Percentiles rank a stretch among this genome's conserved stretches.
Evolutionary conservation across 1,140 invertebrate species (phyloP).

Genomic region (Drosophila dunni): DNA sequence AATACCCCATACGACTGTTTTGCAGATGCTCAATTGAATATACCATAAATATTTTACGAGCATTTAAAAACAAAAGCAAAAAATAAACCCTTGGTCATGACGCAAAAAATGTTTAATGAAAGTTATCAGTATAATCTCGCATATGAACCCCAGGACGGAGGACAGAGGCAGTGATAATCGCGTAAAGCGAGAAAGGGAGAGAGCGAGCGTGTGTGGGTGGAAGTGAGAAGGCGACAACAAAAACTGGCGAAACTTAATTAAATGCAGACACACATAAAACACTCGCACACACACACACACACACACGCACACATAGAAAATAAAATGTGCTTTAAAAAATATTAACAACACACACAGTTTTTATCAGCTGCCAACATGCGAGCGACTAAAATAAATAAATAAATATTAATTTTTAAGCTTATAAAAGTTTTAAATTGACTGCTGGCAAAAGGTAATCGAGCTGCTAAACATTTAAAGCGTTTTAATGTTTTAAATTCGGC

Average conservation of each 20-base stretch:
- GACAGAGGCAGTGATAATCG: conserved; percentile 14
- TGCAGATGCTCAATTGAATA: conserved; percentile 62
- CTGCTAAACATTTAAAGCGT: neutral
- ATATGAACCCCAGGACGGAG: conserved; percentile 3
- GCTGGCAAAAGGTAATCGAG: neutral
- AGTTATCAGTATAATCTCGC: conserved; percentile 63
- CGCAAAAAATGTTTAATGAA: conserved; percentile 53
- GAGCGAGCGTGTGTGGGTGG: too few relatives aligned
- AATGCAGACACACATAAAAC: conserved; percentile 59
- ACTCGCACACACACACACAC: conserved; percentile 22
- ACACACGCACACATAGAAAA: conserved; percentile 7
- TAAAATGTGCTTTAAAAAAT: conserved; percentile 19
- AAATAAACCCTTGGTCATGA: conserved; percentile 17
- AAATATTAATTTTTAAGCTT: conserved; percentile 46
- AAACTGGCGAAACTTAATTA: conserved; percentile 77
- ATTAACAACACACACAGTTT: conserved; percentile 29
- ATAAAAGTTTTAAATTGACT: conserved; percentile 17
- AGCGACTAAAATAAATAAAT: conserved; percentile 36
- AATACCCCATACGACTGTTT: neutral
- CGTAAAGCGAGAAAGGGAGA: conserved; percentile 2
- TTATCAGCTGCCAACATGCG: conserved; percentile 21
- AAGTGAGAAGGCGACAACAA: conserved; percentile 31
- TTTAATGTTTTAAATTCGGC: neutral
- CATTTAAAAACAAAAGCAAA: conserved; percentile 23
- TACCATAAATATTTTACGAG: conserved; percentile 68